These are phyloP conservation scores for Cynocephalus volans DNA, from an alignment of 2,113 vertebrate genomes.

Conservation along the genomic window DNA sequence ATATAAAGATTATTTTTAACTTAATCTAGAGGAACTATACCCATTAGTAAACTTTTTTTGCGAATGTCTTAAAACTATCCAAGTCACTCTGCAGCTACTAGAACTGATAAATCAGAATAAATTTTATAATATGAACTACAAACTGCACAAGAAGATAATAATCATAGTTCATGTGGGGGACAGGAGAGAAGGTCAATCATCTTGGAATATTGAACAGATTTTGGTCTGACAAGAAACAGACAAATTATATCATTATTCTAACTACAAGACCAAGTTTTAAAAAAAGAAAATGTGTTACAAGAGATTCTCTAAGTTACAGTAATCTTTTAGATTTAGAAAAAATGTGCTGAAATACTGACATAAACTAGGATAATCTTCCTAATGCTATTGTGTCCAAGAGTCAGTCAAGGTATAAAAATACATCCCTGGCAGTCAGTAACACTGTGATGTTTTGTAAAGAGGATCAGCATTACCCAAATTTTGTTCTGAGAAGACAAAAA, in stretches of 20 bases:
- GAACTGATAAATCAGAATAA: background rate
- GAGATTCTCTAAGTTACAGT: background rate
- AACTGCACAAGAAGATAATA: background rate
- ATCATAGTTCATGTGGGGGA: background rate
- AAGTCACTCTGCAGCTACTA: slow-evolving; percentile 11
- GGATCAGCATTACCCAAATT: background rate
- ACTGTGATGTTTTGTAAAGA: background rate
- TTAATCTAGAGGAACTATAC: background rate
- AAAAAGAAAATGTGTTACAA: background rate
- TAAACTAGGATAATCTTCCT: background rate
- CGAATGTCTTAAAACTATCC: slow-evolving; percentile 11
- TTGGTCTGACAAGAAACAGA: slow-evolving; percentile 5
- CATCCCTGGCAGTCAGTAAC: background rate
- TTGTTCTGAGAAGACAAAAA: background rate
- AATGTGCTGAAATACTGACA: background rate
- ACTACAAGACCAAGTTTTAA: background rate
- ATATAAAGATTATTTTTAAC: background rate
- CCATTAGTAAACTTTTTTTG: slow-evolving; percentile 4
- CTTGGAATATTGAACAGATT: background rate
- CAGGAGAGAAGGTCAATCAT: background rate
- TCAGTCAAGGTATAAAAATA: background rate
- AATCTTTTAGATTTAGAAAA: slow-evolving; percentile 26
- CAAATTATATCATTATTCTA: slow-evolving; percentile 10
- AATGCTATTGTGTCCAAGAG: background rate
- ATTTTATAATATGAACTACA: slow-evolving; percentile 4